phyloP scores from a whole-genome alignment of 2,888 invertebrate genomes.

The Sylvicola cinctus region DNA sequence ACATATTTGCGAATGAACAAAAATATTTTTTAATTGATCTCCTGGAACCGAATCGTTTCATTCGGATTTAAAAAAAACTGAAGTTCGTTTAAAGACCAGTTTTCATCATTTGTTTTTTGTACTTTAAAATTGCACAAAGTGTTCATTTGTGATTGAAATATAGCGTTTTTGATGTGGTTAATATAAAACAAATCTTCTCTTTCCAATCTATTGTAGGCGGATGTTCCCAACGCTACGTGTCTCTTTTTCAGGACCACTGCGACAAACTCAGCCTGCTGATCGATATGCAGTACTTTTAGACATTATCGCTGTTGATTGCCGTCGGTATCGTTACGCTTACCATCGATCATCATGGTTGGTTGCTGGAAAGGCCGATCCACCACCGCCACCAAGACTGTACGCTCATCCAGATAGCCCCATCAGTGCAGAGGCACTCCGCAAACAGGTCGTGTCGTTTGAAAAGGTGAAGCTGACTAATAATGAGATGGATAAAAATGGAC shows the following conservation, averaged over 20 bases:
- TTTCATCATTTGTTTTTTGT: too few relatives aligned
- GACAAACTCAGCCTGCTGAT: slow-evolving; percentile 48
- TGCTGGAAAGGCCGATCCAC: slow-evolving; percentile 95
- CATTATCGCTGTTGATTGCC: slow-evolving; percentile 91
- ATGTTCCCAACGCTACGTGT: slow-evolving; percentile 97
- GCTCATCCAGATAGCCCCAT: slow-evolving; percentile 94
- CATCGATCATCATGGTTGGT: slow-evolving; percentile 96
- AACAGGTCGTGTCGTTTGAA: slow-evolving; percentile 95
- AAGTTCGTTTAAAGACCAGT: too few relatives aligned
- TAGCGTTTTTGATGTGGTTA: too few relatives aligned
- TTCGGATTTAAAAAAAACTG: too few relatives aligned
- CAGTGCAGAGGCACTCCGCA: slow-evolving; percentile 83
- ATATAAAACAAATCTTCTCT: too few relatives aligned
- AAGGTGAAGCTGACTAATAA: slow-evolving; percentile 97
- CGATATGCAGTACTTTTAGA: slow-evolving; percentile 88
- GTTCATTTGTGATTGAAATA: too few relatives aligned
- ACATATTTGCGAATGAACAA: too few relatives aligned
- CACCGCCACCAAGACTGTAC: slow-evolving; percentile 80
- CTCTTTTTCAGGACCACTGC: slow-evolving; percentile 55
- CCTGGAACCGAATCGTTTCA: too few relatives aligned
- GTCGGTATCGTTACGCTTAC: slow-evolving; percentile 93
- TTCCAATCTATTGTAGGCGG: slow-evolving; percentile 38
- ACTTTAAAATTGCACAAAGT: too few relatives aligned
- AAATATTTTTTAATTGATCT: too few relatives aligned
- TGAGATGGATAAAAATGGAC: slow-evolving; percentile 89